A percentile compares a stretch with the other conserved stretches of the same genome.
These are phyloP conservation scores for Myiozetetes cayanensis DNA, from an alignment of 2,113 vertebrate genomes.

Conservation along the genomic window DNA sequence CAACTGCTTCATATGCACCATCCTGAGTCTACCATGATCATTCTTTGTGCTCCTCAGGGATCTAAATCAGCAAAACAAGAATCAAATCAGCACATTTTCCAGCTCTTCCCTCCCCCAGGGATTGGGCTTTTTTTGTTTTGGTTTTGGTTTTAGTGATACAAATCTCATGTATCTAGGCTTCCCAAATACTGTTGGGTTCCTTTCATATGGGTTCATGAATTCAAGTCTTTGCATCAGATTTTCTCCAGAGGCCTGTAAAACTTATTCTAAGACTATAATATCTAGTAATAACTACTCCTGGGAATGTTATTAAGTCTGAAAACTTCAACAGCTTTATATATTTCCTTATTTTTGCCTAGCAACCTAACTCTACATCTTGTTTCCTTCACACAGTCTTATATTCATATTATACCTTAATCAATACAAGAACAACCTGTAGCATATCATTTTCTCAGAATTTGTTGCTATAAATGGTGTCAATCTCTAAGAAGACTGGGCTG, in stretches of 20 bases:
- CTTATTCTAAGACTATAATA: background rate
- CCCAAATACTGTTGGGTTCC: background rate
- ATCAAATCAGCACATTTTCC: background rate
- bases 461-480: background rate
- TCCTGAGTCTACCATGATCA: background rate
- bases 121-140: accelerated
- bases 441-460: background rate
- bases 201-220: background rate
- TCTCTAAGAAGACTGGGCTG: background rate
- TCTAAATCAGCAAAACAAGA: background rate
- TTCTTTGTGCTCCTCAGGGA: background rate
- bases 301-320: background rate
- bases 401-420: background rate
- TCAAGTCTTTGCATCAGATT: background rate
- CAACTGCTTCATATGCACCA: background rate
- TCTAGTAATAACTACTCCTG: background rate
- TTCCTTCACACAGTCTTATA: background rate
- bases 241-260: background rate
- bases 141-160: background rate
- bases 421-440: background rate
- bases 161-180: background rate
- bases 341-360: background rate
- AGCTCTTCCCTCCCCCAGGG: background rate
- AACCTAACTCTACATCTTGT: background rate
- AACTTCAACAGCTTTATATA: background rate